Evolutionary conservation across 2,888 invertebrate genomes (phyloP).

Genomic region (Sarcophaga variegata): DNA sequence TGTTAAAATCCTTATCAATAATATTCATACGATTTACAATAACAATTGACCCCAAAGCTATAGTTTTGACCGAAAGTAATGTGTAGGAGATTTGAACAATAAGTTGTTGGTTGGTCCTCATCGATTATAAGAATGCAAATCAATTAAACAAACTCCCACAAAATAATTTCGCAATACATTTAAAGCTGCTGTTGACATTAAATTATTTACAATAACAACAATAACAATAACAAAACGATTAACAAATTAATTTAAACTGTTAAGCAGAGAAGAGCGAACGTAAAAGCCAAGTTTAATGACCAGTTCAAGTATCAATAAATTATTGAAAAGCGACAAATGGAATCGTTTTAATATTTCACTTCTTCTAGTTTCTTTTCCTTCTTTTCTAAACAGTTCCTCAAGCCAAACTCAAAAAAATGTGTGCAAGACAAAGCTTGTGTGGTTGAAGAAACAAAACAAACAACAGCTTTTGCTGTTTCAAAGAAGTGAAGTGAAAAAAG

Average conservation of each 20-base stretch:
- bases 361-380: neutral
- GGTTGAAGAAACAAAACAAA: neutral
- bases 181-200: neutral
- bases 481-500: slow-evolving; percentile 34
- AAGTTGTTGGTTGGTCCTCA: slow-evolving; percentile 2
- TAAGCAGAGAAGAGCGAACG: neutral
- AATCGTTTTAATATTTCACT: neutral
- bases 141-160: slow-evolving; percentile 47
- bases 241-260: neutral
- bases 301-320: slow-evolving; percentile 42
- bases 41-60: slow-evolving; percentile 25
- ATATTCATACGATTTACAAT: slow-evolving; percentile 12
- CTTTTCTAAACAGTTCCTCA: slow-evolving; percentile 6
- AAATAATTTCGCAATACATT: slow-evolving; percentile 14
- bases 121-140: slow-evolving; percentile 32
- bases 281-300: slow-evolving; percentile 47
- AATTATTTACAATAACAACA: slow-evolving; percentile 20
- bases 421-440: slow-evolving; percentile 7
- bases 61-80: neutral
- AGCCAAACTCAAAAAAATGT: neutral
- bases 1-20: slow-evolving; percentile 23
- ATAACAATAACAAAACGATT: neutral
- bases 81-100: neutral
- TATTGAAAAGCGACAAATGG: neutral
- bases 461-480: slow-evolving; percentile 40